A percentile compares a stretch with the other conserved stretches of the same genome.
Evolutionary conservation across 2,113 vertebrate species (phyloP).

Genomic region (Gallinago media): DNA sequence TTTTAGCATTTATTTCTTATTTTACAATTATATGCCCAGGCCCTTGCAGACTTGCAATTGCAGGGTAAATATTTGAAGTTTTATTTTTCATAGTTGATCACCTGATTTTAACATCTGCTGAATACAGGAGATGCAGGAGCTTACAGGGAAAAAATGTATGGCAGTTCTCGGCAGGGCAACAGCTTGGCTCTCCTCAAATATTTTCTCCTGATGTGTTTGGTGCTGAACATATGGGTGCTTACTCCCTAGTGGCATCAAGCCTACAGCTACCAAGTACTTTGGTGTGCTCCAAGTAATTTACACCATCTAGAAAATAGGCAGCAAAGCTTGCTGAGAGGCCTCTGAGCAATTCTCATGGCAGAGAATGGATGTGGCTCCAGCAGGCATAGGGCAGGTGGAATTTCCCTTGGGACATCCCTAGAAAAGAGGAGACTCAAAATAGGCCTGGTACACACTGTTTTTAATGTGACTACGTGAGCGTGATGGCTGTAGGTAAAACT

Average conservation of each 20-base stretch:
- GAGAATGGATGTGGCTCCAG: accelerated
- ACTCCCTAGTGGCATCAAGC: neutral
- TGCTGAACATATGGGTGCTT: accelerated
- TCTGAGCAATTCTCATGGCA: neutral
- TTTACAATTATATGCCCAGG: neutral
- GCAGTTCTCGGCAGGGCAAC: neutral
- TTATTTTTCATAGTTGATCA: neutral
- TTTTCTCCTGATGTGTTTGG: accelerated
- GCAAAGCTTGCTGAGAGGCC: neutral
- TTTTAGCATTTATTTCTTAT: neutral
- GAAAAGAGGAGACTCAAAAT: neutral
- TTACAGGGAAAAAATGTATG: accelerated
- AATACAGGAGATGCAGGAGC: neutral
- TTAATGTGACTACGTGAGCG: neutral
- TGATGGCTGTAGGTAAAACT: neutral
- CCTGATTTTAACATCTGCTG: neutral
- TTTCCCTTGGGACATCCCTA: neutral
- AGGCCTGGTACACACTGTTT: neutral
- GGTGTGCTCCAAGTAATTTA: neutral
- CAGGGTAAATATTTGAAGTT: neutral
- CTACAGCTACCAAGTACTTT: accelerated
- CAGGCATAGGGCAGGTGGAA: neutral
- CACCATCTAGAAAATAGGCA: neutral
- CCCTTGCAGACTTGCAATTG: neutral
- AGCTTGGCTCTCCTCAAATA: neutral